Evolutionary conservation across 64 coral and sea anemone species (phyloP), one percentile per base, ranked within the genome.

Genomic region (Pachyseris speciosa): DNA sequence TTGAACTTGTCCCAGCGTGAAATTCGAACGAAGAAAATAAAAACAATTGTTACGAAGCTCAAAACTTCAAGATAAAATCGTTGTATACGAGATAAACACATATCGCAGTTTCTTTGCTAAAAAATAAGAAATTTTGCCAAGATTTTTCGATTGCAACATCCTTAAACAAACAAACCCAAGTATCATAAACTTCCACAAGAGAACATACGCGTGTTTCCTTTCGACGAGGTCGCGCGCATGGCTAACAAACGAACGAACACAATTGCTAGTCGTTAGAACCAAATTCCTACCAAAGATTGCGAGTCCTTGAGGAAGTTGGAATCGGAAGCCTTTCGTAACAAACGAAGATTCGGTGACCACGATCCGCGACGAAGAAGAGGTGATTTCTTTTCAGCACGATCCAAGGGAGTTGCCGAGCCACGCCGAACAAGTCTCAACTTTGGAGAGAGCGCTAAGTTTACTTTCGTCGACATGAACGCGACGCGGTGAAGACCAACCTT

Each of bases 301-400:
- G 52, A 61, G 20, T 61, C 77, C 24, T 61, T 81, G 11, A 63
- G 11, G 22, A 63, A 58, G 24, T 41, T 81, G 1, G 77, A 81
- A 52, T 81, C 77, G 9, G 77, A 81, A 39, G 51, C 33, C 20
- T 53, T 81, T 81, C 77, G 77, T 61, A 81, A 26, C 20, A 81
- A 58, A 12, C 77, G 77, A 22, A 81, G 55, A 26, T 81, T 81
- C 22, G 77, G 77, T 11, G 77, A 81, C 77, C 51, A 81, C 13
- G 77, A 81, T 37, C 77, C 77, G 20, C 77, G 77, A 34, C 77
- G 77, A 81, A 51, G 8, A 57, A 81, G 77, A 22, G 77, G 77
- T 33, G 52, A 81, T 81, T 81, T 81, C 77, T 81, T 81, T 63
- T 81, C 53, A 0, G 28, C 33, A 55, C 32, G 63, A 61, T 81